Conservation (phyloP, 2,797 vertebrate species). For the Loriculus beryllinus region DNA sequence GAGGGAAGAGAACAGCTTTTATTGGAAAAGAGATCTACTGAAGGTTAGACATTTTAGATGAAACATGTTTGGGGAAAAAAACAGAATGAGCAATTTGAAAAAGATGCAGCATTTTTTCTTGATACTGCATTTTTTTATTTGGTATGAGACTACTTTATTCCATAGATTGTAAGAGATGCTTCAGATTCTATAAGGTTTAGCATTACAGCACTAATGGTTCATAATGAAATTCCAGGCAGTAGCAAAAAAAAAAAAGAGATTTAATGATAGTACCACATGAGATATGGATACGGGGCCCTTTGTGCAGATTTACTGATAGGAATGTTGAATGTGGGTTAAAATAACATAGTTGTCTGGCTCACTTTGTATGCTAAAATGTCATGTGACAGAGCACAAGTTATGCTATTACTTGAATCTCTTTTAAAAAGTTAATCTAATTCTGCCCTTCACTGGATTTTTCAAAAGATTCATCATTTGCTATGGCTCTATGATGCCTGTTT, state of each 20-base stretch:
- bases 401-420: neutral
- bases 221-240: constrained; percentile 73
- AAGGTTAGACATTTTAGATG: constrained; percentile 48
- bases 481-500: neutral
- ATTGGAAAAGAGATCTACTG: constrained; percentile 5
- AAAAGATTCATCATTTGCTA: neutral
- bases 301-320: neutral
- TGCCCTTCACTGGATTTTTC: neutral
- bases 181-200: constrained; percentile 72
- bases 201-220: constrained; percentile 70
- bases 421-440: neutral
- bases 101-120: constrained; percentile 30
- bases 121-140: constrained; percentile 51
- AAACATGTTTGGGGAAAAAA: constrained; percentile 49
- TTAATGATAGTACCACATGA: neutral
- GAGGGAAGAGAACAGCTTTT: constrained; percentile 19
- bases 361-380: neutral
- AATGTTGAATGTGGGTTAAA: constrained; percentile 24
- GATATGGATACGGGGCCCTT: neutral
- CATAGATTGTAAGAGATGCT: constrained; percentile 64
- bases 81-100: constrained; percentile 47
- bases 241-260: constrained; percentile 5
- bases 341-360: neutral
- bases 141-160: constrained; percentile 44
- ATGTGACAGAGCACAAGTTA: neutral